These are phyloP conservation scores for Oreocharis arfaki DNA, from an alignment of 2,113 vertebrate genomes.

Conservation along the genomic window DNA sequence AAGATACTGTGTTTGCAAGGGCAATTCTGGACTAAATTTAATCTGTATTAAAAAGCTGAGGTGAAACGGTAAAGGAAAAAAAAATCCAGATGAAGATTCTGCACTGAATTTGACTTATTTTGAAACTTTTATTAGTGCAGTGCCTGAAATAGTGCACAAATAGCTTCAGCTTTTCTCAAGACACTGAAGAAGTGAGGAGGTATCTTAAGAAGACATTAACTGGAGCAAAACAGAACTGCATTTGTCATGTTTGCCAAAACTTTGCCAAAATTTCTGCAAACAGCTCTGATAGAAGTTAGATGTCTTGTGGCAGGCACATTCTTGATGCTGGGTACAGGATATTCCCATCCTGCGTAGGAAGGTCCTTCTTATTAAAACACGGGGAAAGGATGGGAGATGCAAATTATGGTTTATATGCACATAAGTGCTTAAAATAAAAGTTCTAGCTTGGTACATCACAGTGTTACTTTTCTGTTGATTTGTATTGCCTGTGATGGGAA, in stretches of 20 bases:
- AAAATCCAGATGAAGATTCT: not conserved
- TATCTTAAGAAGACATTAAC: not conserved
- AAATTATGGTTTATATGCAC: not conserved
- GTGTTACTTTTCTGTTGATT: not conserved
- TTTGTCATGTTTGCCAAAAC: not conserved
- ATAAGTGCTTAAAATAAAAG: not conserved
- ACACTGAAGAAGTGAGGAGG: not conserved
- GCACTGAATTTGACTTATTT: not conserved
- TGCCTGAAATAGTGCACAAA: not conserved
- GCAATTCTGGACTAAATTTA: not conserved
- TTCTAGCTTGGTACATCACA: not conserved
- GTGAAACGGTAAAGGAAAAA: not conserved
- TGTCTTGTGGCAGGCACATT: not conserved
- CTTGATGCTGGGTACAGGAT: not conserved
- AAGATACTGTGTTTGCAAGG: not conserved
- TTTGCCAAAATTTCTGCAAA: not conserved
- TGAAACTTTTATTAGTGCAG: not conserved
- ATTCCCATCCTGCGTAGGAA: not conserved
- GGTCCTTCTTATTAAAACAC: not conserved
- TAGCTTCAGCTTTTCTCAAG: not conserved
- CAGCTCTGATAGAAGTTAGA: not conserved
- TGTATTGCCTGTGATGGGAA: not conserved
- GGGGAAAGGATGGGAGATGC: not conserved
- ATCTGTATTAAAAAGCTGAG: not conserved
- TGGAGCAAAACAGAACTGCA: not conserved